Evolutionary conservation across 2,113 vertebrate genomes (phyloP), one percentile per base, ranked within the genome.

Genomic region (Mesoclemmys tuberculata): DNA sequence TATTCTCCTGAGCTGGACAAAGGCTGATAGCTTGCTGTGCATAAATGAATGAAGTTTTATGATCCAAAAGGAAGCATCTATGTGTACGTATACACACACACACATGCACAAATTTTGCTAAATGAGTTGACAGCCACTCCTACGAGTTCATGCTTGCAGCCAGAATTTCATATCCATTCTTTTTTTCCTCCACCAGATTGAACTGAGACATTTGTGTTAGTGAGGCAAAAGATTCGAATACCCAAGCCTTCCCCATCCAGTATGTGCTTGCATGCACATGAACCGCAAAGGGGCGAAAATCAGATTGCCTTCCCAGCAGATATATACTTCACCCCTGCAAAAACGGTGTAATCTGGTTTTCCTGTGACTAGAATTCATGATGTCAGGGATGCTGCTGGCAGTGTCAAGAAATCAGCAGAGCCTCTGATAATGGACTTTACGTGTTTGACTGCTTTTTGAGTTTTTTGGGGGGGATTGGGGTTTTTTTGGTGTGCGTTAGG

Each of bases 391-490:
- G 94, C 89, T 93, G 94, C 55, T 84, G 93, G 92, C 90, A 61
- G 79, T 75, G 94, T 96, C 95, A 95, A 78, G 94, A 93, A 96
- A 96, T 97, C 96, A 97, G 95, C 95, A 93, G 93, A 97, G 94
- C 85, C 90, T 46, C 83, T 29, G 52, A 71, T 91, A 95, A 78
- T 4, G 90, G 54, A 78, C 79, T 96, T 82, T 90, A 61, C 93
- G 41, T 49, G 3, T 78, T 49, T n/a, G 90, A 94, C 68, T 92
- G 85, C 26, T 81, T 88, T n/a, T 71, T 93, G 90, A n/a, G n/a
- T 82, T 79, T 56, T 46, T 54, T 46, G 46, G 46, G 46, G 5
- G 46, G 46, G 2, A 52, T 41, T 82, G n/a, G n/a, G n/a, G n/a
- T 6, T 82, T 27, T 22, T 26, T n/a, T 56, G 13, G 3, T 26